Base-by-base conservation (phyloP, 2,888 invertebrate species). In the Drosophila conformis region DNA sequence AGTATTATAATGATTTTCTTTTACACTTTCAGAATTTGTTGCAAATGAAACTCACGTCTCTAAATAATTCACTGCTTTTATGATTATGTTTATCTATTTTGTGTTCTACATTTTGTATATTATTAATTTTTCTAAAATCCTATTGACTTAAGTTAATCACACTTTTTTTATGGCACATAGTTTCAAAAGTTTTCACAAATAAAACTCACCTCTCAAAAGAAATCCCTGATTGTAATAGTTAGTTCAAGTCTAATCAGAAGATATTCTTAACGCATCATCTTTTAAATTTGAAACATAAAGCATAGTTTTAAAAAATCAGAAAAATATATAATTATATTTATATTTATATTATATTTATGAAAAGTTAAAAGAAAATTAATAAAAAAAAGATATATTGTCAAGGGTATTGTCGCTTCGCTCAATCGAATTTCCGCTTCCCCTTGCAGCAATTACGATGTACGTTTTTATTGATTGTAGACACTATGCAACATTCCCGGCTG, bases 401-500 rank as follows among this genome's bases (percentile, higher is more conserved):
- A 69, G 70, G n/a, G 63, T 65, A 65, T 64, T 33, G 25, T 18
- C 13, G n/a, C 29, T 49, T 51, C 42, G 33, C 15, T 31, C 42
- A 57, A 38, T 38, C 29, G 18, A 13, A 11, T 15, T 56, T 31
- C 36, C 36, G 66, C 25, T 57, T 42, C 40, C 40, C 31, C 57
- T 56, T 40, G 40, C 56, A 21, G 15, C 46, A 54, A 48, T 38
- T 58, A 31, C 57, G 38, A 29, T 53, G 42, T 59, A 40, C 13
- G 15, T 63, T 61, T 25, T 60, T 57, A 56, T 68, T 67, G 53
- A 52, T 72, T 60, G 36, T 52, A 53, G 63, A 82, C 53, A 70
- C 51, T 35, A 31, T 63, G 70, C 65, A 54, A 53, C 60, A 66
- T 65, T 69, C 51, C 54, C 70, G 73, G 78, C 64, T 77, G 75